Base-by-base conservation (phyloP, 2,797 vertebrate species). In the Takifugu rubripes region DNA sequence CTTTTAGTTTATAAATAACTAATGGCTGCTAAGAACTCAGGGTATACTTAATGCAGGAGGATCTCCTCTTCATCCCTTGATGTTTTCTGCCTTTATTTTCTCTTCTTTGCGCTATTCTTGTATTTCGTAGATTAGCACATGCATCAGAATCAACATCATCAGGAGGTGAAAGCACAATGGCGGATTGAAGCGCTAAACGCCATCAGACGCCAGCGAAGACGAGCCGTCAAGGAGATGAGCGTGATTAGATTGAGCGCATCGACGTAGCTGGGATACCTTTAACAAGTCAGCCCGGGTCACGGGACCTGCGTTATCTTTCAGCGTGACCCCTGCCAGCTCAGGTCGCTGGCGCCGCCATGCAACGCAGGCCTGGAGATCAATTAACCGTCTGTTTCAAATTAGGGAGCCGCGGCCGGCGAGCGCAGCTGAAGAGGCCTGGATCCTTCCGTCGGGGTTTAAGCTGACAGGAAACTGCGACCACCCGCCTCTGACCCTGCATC, bases 361-460 rank as follows among this genome's bases (percentile, higher is more conserved):
- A 10, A 6, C 52, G 8, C 52, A 50, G 65, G 50, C 66, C 45
- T 6, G 1, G 5, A 36, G 66, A 83, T 89, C 83, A 59, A 86
- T 83, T 75, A 69, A 49, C 57, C 74, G 83, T 89, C 85, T 68
- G 82, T 88, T 85, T 88, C 59, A 84, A 88, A 89, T 88, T 84
- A 84, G 68, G 59, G 71, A 75, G 70, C 42, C 64, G 52, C 66
- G 59, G 72, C 78, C 68, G 59, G 56, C 5, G 75, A 68, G 79
- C 15, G 52, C 61, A 53, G 62, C 1, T 52, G 42, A 59, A 64
- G 68, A 70, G 57, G 64, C 51, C 51, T 43, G 68, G 67, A 59
- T 59, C 63, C 40, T 26, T 29, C 70, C 61, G 68, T 54, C 31
- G 56, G 69, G 25, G 6, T 27, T 47, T 5, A 16, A 43, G 0